phyloP scores from a whole-genome alignment of 2,888 invertebrate genomes.

The Digitonthophagus gazella region DNA sequence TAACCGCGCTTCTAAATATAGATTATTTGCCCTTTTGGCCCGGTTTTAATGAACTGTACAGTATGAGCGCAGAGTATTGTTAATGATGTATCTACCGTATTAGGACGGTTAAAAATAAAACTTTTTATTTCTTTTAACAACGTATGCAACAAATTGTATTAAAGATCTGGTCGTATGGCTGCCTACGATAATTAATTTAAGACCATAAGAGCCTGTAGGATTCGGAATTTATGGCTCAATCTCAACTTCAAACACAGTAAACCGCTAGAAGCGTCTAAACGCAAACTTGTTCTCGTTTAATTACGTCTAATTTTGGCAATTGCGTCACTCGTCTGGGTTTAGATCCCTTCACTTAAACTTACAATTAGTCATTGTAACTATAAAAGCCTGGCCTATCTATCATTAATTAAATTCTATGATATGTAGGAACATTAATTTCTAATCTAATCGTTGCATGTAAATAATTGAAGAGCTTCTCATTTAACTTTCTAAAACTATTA shows the following conservation, averaged over 20 bases:
- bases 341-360: neutral
- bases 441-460: too few species aligned
- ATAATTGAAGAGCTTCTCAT: too few species aligned
- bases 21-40: neutral
- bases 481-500: too few species aligned
- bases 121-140: too few species aligned
- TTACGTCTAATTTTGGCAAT: neutral
- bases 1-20: neutral
- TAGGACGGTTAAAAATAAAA: too few species aligned
- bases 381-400: neutral
- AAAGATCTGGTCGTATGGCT: neutral
- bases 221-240: slow-evolving; percentile 10
- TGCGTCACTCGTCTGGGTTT: neutral
- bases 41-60: neutral
- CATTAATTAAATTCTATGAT: neutral
- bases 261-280: neutral
- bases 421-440: neutral
- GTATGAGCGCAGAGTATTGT: neutral
- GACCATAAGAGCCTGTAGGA: neutral
- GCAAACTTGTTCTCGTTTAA: neutral
- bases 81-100: neutral
- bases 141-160: neutral
- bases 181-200: neutral
- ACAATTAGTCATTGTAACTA: too few species aligned
- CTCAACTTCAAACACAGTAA: slow-evolving; percentile 10